Percentiles rank a stretch among this genome's conserved stretches.
These are phyloP conservation scores for Lycodopsis pacificus DNA, from an alignment of 2,797 vertebrate species.

Conservation along the genomic window DNA sequence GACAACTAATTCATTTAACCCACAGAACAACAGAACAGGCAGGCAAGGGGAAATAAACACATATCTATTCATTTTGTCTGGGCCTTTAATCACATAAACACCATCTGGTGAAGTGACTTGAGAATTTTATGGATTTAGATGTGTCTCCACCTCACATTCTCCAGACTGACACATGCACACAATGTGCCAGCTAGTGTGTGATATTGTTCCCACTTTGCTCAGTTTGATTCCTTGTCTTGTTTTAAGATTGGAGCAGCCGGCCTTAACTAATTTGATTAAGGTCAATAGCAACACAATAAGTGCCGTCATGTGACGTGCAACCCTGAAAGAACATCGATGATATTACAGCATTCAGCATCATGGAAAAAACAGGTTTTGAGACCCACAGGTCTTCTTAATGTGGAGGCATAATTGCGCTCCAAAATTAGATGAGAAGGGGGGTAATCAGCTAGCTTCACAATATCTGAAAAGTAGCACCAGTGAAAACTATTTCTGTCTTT, in stretches of 20 bases:
- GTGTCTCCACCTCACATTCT: conserved; percentile 22
- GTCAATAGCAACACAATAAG: conserved; percentile 75
- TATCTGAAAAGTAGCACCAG: conserved; percentile 43
- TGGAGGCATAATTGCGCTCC: conserved; percentile 52
- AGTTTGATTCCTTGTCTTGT: conserved; percentile 57
- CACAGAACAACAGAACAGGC: conserved; percentile 45
- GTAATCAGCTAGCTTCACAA: conserved; percentile 58
- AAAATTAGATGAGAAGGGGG: conserved; percentile 64
- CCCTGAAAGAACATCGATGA: conserved; percentile 46
- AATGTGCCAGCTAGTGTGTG: conserved; percentile 52
- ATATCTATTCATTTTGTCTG: conserved; percentile 68
- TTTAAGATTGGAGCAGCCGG: conserved; percentile 67
- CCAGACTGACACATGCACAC: conserved; percentile 46
- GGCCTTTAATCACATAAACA: conserved; percentile 79
- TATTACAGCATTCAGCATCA: conserved; percentile 68
- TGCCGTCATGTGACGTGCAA: conserved; percentile 54
- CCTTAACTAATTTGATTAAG: conserved; percentile 79
- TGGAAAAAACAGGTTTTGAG: conserved; percentile 66
- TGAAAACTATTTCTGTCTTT: background rate
- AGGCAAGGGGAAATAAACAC: conserved; percentile 48
- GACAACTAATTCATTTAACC: conserved; percentile 77
- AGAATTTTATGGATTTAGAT: conserved; percentile 69
- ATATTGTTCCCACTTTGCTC: conserved; percentile 70
- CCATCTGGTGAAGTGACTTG: conserved; percentile 78
- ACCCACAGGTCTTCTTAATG: conserved; percentile 74